These are phyloP conservation scores for Pogonocherus hispidulus DNA, from an alignment of 2,888 invertebrate genomes.

Conservation along the genomic window DNA sequence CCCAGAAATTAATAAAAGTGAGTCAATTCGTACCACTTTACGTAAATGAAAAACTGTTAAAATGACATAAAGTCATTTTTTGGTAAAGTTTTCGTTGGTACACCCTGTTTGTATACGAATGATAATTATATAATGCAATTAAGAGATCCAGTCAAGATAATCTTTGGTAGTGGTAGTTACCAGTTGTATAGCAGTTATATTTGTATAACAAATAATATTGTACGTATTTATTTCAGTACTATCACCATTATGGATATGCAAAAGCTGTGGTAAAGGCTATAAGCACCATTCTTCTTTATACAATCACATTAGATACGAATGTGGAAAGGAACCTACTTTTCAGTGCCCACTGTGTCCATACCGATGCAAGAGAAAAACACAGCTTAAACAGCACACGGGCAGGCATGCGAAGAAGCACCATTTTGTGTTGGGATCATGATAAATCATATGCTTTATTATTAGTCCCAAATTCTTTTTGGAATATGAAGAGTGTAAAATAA, in stretches of 20 bases:
- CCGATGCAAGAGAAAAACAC: conserved; percentile 38
- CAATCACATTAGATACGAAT: conserved; percentile 46
- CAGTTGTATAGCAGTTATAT: too few relatives aligned
- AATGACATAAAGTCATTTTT: too few relatives aligned
- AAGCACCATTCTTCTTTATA: conserved; percentile 47
- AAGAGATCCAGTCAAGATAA: too few relatives aligned
- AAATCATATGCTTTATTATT: background rate
- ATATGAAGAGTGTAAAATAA: too few relatives aligned
- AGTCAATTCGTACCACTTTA: too few relatives aligned
- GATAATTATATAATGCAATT: too few relatives aligned
- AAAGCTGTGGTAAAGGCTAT: conserved; percentile 43
- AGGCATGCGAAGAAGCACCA: background rate
- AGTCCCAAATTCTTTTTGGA: too few relatives aligned
- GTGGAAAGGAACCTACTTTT: conserved; percentile 78
- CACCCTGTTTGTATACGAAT: too few relatives aligned
- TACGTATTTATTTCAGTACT: conserved; percentile 6
- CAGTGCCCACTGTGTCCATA: conserved; percentile 69
- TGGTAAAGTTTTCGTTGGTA: too few relatives aligned
- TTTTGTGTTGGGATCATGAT: background rate
- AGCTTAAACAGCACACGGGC: conserved; percentile 33
- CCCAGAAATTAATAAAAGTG: too few relatives aligned
- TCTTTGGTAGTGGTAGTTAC: too few relatives aligned
- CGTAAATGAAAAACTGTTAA: too few relatives aligned
- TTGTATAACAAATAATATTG: conserved; percentile 6
- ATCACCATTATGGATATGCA: background rate